Evolutionary conservation across 2,113 vertebrate genomes (phyloP).

Genomic region (Paramisgurnus dabryanus): DNA sequence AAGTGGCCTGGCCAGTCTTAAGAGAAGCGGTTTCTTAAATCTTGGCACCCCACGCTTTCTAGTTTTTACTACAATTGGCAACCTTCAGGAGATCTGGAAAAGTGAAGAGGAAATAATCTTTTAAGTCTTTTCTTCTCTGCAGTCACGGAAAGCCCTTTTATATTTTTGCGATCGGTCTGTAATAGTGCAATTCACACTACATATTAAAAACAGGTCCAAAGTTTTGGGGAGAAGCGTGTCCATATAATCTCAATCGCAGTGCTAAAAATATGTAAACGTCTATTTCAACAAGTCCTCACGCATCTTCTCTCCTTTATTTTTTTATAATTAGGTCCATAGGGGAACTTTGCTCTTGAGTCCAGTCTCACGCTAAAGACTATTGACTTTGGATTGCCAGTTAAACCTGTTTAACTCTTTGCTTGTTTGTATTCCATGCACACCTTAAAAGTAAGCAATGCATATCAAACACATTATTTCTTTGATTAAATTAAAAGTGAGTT

Average conservation of each 20-base stretch:
- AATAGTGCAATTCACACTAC: constrained; percentile 11
- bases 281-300: background rate
- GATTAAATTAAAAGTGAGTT: background rate
- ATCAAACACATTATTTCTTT: background rate
- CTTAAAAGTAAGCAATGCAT: background rate
- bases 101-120: constrained; percentile 41
- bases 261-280: background rate
- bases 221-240: background rate
- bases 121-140: constrained; percentile 32
- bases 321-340: constrained; percentile 4
- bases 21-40: constrained; percentile 46
- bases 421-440: background rate
- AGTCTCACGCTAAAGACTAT: background rate
- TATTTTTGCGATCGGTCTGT: background rate
- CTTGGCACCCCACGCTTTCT: constrained; percentile 35
- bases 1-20: constrained; percentile 60
- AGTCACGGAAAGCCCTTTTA: constrained; percentile 33
- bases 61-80: constrained; percentile 52
- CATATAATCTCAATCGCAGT: background rate
- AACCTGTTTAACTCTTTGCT: constrained; percentile 6
- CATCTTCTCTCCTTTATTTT: constrained; percentile 6
- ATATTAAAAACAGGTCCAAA: background rate
- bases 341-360: constrained; percentile 9
- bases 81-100: constrained; percentile 45
- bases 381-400: background rate